A percentile compares a stretch with the other conserved stretches of the same genome.
Evolutionary conservation across 2,888 invertebrate species (phyloP).

Genomic region (Caenorhabditis macrosperma): DNA sequence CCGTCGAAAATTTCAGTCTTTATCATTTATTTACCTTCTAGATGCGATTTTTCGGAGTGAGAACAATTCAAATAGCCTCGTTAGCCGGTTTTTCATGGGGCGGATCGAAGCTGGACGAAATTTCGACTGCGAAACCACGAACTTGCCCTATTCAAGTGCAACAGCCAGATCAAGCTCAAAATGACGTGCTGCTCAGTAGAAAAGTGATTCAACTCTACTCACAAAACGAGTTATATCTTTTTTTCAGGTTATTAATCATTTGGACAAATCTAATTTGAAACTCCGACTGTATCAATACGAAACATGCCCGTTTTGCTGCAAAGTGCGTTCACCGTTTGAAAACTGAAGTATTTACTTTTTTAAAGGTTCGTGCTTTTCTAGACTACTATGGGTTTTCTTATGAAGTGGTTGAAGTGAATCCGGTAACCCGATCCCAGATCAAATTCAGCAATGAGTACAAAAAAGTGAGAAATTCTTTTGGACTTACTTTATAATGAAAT

Average conservation of each 20-base stretch:
- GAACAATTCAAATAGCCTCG: slow-evolving; percentile 50
- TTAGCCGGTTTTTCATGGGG: slow-evolving; percentile 57
- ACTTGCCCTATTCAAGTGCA: slow-evolving; percentile 66
- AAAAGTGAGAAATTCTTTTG: slow-evolving; percentile 89
- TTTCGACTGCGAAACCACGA: slow-evolving; percentile 18
- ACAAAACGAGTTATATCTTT: neutral
- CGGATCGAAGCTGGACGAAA: slow-evolving; percentile 47
- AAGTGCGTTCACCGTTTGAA: slow-evolving; percentile 52
- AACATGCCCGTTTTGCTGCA: slow-evolving; percentile 85
- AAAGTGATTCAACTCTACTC: slow-evolving; percentile 48
- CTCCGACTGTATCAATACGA: slow-evolving; percentile 95
- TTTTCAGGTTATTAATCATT: slow-evolving; percentile 72
- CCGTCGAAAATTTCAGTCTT: neutral
- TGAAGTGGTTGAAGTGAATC: slow-evolving; percentile 96
- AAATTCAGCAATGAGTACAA: slow-evolving; percentile 91
- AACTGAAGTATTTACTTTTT: neutral
- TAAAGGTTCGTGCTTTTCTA: slow-evolving; percentile 86
- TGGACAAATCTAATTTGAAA: slow-evolving; percentile 83
- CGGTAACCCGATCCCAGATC: slow-evolving; percentile 91
- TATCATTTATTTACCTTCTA: neutral
- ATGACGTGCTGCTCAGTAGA: slow-evolving; percentile 66
- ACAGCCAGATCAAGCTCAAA: slow-evolving; percentile 58
- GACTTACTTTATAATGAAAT: neutral
- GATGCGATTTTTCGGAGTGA: slow-evolving; percentile 52
- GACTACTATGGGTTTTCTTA: slow-evolving; percentile 95